Base-by-base conservation (phyloP, 2,113 vertebrate species). In the Cebus imitator region DNA sequence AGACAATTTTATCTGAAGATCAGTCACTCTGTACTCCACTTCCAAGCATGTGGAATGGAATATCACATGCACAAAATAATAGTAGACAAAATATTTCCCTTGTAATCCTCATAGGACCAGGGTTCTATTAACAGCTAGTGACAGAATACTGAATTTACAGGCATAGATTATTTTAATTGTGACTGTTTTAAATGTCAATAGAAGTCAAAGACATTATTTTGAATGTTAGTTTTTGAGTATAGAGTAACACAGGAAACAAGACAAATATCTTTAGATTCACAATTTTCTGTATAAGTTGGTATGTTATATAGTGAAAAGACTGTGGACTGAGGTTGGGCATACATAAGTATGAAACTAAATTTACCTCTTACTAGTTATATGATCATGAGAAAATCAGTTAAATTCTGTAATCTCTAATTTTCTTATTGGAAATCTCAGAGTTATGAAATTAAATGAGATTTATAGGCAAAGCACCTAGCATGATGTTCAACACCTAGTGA, bases 81-180 rank as follows among this genome's bases (percentile, higher is more conserved):
- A 82, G 32, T 48, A 52, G 32, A 21, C 40, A 64, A 78, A 76
- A 6, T 6, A 0, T 82, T 83, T 17, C 3, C 20, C 11, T 85
- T 90, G 45, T 61, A 66, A 66, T 70, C 87, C 32, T 84, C 52
- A 21, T 21, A 55, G 43, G 58, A 57, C 35, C 66, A 88, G 37
- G 9, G 40, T 87, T 97, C 86, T 95, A 18, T 95, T 72, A 92
- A 79, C 13, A 58, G 37, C 61, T 93, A 58, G 90, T 95, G 82
- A 48, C 73, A 93, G 40, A 96, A 93, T 75, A 58, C 48, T 91
- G 64, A 96, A 96, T 95, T 96, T 95, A 45, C 80, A 95, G 45
- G 64, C 14, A 61, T 40, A n/a, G 3, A 2, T 76, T 86, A 50
- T 61, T 61, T 70, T 61, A 10, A 70, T 55, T 80, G 13, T 84